These are phyloP conservation scores for Pecten maximus DNA, from an alignment of 2,888 invertebrate species.

Conservation along the genomic window DNA sequence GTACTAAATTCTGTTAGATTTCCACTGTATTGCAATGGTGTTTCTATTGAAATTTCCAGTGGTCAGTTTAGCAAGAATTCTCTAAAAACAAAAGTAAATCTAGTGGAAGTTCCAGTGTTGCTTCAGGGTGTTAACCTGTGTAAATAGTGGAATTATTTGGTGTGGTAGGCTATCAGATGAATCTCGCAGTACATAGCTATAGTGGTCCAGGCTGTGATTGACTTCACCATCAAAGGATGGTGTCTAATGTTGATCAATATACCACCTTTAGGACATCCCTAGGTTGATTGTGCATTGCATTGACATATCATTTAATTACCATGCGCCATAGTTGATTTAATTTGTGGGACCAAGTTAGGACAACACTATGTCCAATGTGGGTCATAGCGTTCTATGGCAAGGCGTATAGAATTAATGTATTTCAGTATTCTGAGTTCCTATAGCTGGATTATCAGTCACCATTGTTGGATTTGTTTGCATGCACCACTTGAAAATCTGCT, in stretches of 20 bases:
- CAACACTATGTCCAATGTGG: background rate
- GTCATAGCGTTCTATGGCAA: background rate
- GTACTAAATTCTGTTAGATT: no score
- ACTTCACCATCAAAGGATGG: background rate
- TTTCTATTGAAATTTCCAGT: no score
- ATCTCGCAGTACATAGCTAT: no score
- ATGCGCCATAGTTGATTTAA: background rate
- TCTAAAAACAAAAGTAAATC: no score
- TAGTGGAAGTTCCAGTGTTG: no score
- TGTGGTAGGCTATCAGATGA: no score
- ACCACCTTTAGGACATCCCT: background rate
- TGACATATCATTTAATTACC: constrained; percentile 22
- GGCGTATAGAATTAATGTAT: background rate
- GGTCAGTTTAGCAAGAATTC: no score
- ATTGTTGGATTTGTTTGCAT: background rate
- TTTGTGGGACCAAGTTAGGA: background rate
- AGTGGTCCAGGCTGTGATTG: background rate
- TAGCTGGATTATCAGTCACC: background rate
- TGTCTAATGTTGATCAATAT: background rate
- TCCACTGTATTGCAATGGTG: no score
- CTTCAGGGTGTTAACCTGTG: no score
- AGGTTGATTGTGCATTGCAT: constrained; percentile 4
- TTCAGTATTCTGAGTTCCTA: background rate
- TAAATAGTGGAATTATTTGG: no score
- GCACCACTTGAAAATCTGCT: background rate